Conservation (phyloP, 2,797 vertebrate species). For the Betta splendens region DNA sequence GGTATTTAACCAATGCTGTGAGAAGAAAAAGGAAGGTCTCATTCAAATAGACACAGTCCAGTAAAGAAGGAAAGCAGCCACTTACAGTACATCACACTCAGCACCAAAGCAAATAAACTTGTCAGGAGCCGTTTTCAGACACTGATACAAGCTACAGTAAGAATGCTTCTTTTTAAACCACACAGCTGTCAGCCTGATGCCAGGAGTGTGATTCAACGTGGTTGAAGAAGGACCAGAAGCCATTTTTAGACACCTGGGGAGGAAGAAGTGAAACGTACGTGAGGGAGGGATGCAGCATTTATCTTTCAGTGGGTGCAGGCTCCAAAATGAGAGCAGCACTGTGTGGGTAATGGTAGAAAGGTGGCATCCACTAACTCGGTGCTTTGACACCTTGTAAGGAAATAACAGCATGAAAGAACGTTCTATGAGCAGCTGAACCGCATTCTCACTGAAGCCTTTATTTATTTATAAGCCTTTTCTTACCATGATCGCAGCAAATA, state of each 20-base stretch:
- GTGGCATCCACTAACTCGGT: constrained; percentile 15
- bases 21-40: constrained; percentile 20
- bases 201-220: constrained; percentile 12
- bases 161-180: constrained; percentile 76
- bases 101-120: constrained; percentile 18
- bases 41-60: constrained; percentile 54
- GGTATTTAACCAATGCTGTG: too few relatives aligned
- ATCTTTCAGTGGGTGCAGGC: constrained; percentile 32
- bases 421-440: too few relatives aligned
- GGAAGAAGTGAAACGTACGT: not conserved
- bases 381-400: constrained; percentile 12
- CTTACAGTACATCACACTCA: constrained; percentile 51
- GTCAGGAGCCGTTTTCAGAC: constrained; percentile 49
- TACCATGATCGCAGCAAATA: too few relatives aligned
- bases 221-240: constrained; percentile 9
- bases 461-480: too few relatives aligned
- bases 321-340: constrained; percentile 18
- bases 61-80: constrained; percentile 22
- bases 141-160: constrained; percentile 31
- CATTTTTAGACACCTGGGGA: constrained; percentile 12
- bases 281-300: constrained; percentile 30
- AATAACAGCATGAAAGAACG: not conserved
- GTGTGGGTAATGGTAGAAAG: constrained; percentile 27
- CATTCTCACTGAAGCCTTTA: too few relatives aligned
- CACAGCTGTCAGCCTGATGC: constrained; percentile 43